phyloP scores from a whole-genome alignment of 2,797 vertebrate genomes.

The Ispidina lecontei region DNA sequence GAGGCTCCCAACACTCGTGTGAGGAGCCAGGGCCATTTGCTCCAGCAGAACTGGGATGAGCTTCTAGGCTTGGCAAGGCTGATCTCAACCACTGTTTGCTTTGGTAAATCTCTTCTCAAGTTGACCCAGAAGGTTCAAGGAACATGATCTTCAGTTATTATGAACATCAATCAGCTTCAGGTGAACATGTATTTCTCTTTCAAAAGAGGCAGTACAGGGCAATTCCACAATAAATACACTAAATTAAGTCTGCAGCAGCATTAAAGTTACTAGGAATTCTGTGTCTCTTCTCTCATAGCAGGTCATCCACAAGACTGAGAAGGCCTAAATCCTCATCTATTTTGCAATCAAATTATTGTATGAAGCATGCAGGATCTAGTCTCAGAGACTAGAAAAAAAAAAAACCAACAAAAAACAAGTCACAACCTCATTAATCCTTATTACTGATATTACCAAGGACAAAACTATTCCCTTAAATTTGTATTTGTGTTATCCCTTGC shows the following conservation, averaged over 20 bases:
- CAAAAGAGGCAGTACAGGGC: not conserved
- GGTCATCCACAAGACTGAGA: not conserved
- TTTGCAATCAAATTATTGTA: not conserved
- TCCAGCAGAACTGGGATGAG: not conserved
- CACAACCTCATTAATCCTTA: conserved; percentile 31
- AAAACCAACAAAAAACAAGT: not conserved
- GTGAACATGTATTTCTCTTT: not conserved
- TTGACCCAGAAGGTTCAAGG: not conserved
- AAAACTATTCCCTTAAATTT: conserved; percentile 34
- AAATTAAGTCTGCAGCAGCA: not conserved
- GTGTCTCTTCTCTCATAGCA: not conserved
- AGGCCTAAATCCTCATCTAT: conserved; percentile 29
- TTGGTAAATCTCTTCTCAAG: not conserved
- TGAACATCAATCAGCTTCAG: conserved; percentile 19
- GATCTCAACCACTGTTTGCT: rapidly evolving
- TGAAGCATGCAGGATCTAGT: not conserved
- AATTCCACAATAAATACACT: not conserved
- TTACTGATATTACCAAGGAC: conserved; percentile 5
- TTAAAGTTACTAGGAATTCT: not conserved
- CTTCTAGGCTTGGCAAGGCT: not conserved
- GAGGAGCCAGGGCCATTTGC: not conserved
- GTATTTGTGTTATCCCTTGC: conserved; percentile 2
- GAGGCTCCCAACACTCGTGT: too few relatives aligned
- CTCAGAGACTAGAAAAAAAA: not conserved
- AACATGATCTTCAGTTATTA: not conserved